Percentiles rank a stretch among this genome's conserved stretches.
Conservation (phyloP, 2,797 vertebrate genomes). For the Megalops cyprinoides region DNA sequence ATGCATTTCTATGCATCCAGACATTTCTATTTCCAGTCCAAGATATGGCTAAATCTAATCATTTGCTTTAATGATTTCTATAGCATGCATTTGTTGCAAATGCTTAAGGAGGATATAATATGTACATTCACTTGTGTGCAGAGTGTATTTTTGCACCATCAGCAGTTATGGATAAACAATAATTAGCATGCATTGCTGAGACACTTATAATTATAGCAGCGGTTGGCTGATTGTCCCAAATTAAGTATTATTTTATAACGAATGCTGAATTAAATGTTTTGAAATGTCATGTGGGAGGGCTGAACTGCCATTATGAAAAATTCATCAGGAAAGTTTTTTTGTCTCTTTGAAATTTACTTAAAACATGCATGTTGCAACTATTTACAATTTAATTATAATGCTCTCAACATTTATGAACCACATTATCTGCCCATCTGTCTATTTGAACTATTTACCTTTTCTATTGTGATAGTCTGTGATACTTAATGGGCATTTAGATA, state of each 20-base stretch:
- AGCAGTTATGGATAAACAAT: constrained; percentile 56
- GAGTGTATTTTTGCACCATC: constrained; percentile 37
- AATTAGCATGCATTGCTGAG: constrained; percentile 55
- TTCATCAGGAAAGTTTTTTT: neutral
- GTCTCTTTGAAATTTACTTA: neutral
- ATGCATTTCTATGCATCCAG: neutral
- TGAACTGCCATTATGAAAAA: constrained; percentile 48
- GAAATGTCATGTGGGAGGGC: constrained; percentile 39
- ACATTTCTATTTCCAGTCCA: neutral
- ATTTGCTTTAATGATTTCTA: neutral
- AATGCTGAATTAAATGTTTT: constrained; percentile 49
- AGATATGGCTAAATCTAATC: neutral
- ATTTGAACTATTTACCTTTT: neutral
- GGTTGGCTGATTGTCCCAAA: constrained; percentile 42
- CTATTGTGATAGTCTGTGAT: neutral
- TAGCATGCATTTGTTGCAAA: neutral
- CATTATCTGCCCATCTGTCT: neutral
- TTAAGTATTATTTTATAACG: constrained; percentile 37
- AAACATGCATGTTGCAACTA: neutral
- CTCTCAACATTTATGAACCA: neutral
- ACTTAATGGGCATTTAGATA: neutral
- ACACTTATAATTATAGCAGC: constrained; percentile 41
- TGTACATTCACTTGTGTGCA: neutral
- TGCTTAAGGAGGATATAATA: too few relatives aligned
- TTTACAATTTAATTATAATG: neutral